Conservation (phyloP, 2,888 invertebrate genomes). For the Entomobrya proxima region DNA sequence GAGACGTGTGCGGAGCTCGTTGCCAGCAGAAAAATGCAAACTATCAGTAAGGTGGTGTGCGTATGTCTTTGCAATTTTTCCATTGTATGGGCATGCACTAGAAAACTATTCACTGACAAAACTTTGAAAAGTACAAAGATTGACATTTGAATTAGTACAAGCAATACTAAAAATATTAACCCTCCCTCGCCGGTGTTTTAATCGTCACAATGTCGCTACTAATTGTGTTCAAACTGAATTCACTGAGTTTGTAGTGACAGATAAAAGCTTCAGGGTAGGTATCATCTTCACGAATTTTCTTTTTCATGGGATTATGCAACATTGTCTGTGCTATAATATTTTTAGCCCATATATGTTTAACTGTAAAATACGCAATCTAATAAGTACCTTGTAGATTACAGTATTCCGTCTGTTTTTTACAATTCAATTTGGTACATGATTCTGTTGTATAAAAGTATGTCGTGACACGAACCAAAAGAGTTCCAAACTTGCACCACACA, state of each 20-base stretch:
- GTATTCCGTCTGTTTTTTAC: background rate
- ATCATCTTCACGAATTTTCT: too few species aligned
- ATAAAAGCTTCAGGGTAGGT: too few species aligned
- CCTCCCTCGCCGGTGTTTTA: too few species aligned
- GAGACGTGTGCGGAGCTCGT: constrained; percentile 84
- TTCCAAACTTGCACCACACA: background rate
- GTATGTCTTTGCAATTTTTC: constrained; percentile 11
- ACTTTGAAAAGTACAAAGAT: background rate
- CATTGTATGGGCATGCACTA: background rate
- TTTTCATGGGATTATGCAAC: too few species aligned
- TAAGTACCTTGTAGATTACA: background rate
- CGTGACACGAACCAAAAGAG: background rate
- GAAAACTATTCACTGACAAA: background rate
- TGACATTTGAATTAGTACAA: too few species aligned
- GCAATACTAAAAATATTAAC: too few species aligned
- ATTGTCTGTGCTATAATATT: too few species aligned
- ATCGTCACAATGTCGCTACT: too few species aligned
- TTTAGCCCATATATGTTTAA: too few species aligned
- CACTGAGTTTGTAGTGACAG: too few species aligned
- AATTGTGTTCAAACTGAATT: too few species aligned
- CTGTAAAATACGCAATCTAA: too few species aligned
- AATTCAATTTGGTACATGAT: background rate
- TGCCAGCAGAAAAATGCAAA: background rate
- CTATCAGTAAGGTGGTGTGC: background rate
- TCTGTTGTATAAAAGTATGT: background rate